Base-by-base conservation (phyloP, 1,140 invertebrate species). In the Drosophila yakuba region DNA sequence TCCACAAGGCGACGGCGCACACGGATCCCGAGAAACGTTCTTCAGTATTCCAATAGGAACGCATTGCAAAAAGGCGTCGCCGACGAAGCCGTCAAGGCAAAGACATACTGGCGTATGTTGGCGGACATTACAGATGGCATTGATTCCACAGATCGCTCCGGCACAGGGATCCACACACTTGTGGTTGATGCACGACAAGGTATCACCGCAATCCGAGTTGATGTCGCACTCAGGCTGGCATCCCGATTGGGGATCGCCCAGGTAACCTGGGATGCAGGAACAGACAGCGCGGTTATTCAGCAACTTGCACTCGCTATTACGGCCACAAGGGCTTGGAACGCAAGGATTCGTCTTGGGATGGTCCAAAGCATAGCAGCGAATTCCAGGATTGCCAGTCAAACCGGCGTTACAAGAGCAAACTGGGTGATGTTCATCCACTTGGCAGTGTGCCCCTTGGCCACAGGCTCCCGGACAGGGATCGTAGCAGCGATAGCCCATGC, bases 391-490 rank as follows among this genome's bases (percentile, higher is more conserved):
- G 48, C 96, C 96, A 39, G 94, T 94, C 23, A 96, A 91, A 39
- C 95, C 95, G 45, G 94, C 89, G 91, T 95, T 93, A 91, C 96
- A 97, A 3, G 94, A 93, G 93, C 97, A 96, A 41, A 97, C 94
- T 63, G 97, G 96, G 93, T 96, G 95, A 92, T 97, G 96, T 81
- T 94, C 93, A 91, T 96, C 95, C 4, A 96, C 95, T 44, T 94
- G 93, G 80, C 96, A 97, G 61, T 93, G 93, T 4, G 96, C 95
- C 72, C 95, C 95, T 12, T 96, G 89, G 14, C 96, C 97, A 92
- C 97, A 98, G 45, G 95, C 94, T 41, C 96, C 96, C 0, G 96
- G 94, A 81, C 97, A 98, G 39, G 97, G 96, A 92, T 97, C 95
- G 64, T 94, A 93, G 81, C 97, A 97, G 77, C 94, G 94, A 76